These are phyloP conservation scores for Agonopterix subpropinquella DNA, from an alignment of 2,888 invertebrate genomes.

Conservation along the genomic window DNA sequence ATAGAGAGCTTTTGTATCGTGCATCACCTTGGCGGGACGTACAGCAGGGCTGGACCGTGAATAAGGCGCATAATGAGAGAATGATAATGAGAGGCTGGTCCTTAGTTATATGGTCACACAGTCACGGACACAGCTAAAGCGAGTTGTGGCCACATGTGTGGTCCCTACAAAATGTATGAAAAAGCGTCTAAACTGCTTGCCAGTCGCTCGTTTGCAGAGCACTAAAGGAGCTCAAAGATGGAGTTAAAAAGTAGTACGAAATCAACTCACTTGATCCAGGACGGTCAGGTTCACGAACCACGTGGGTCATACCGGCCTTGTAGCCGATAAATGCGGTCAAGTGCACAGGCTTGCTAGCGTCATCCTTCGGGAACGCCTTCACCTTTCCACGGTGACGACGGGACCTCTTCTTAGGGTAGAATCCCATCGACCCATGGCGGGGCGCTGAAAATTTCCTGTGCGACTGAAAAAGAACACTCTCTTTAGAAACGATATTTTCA, in stretches of 20 bases:
- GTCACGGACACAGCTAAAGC: too few species aligned
- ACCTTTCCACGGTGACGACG: constrained; percentile 98
- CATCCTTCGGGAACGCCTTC: constrained; percentile 99
- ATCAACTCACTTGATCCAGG: constrained; percentile 95
- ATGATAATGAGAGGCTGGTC: too few species aligned
- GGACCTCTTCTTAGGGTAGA: constrained; percentile 99
- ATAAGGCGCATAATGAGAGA: too few species aligned
- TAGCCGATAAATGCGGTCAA: constrained; percentile 98
- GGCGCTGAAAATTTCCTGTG: constrained; percentile 99
- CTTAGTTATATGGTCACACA: too few species aligned
- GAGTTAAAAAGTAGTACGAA: not conserved
- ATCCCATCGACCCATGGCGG: constrained; percentile 99
- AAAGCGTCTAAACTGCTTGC: too few species aligned
- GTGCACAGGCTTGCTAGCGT: constrained; percentile 96
- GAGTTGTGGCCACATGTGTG: too few species aligned
- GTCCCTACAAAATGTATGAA: too few species aligned
- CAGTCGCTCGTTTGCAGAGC: too few species aligned
- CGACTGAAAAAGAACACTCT: constrained; percentile 80
- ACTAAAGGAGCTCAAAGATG: not conserved
- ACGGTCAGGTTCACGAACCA: constrained; percentile 98
- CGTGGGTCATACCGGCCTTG: constrained; percentile 99
- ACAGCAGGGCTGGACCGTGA: too few species aligned
- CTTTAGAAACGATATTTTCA: not conserved
- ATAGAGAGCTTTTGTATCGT: too few species aligned
- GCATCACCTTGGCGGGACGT: too few species aligned